Base-by-base conservation (phyloP, 2,888 invertebrate genomes). In the Micoletzkya japonica region DNA sequence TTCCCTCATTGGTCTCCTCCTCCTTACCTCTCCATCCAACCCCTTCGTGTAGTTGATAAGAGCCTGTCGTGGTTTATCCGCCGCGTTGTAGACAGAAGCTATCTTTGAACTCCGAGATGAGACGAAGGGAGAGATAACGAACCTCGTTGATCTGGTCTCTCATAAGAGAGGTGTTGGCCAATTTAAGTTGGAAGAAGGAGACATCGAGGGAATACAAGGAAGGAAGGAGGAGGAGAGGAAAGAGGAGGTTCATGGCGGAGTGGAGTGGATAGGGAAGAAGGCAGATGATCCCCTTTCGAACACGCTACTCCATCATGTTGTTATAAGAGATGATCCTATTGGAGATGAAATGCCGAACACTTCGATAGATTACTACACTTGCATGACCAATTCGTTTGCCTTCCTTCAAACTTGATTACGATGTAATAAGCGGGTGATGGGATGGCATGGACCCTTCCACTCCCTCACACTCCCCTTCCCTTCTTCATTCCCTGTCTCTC, bases 161-260 rank as follows among this genome's bases (percentile, higher is more conserved):
- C 30, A 24, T 32, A 10, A 63, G 34, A n/a, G 63, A 63, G 20
- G 4, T 26, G 10, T 63, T 63, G n/a, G 49, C 49, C 50, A 63
- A n/a, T 32, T 63, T 63, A 10, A n/a, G n/a, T 26, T 50, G 49
- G 63, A 63, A 63, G 63, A 63, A 63, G 24, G 63, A 36, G 10
- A 50, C 30, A 26, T 63, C 36, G 24, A 63, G 63, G 32, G 63
- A 63, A 26, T 49, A 44, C 20, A 59, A 20, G 28, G 59, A 39
- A 30, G 44, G 17, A 28, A 59, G 2, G 26, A 39, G 37, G 28
- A 39, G 24, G 59, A 28, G 30, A 14, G 44, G 14, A 14, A n/a
- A 3, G 39, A 59, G 14, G 6, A 37, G 59, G 4, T 1, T 14
- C 59, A 39, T 39, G n/a, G n/a, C n/a, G n/a, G n/a, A n/a, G n/a